Evolutionary conservation across 2,888 invertebrate species (phyloP).

Genomic region (Latheticus oryzae): DNA sequence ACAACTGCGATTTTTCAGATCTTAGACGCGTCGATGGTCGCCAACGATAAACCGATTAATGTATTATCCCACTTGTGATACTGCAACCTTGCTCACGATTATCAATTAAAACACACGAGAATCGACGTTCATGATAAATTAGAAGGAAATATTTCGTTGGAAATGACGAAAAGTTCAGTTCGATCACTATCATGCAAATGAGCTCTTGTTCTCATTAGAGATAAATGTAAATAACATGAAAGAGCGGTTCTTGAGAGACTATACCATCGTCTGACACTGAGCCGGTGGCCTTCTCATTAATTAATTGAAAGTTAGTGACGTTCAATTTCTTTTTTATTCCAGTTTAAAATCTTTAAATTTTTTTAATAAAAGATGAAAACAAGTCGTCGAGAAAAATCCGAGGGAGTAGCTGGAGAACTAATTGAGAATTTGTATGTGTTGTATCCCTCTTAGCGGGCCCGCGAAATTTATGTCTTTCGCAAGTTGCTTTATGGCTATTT

Average conservation of each 20-base stretch:
- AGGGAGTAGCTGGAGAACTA: constrained; percentile 52
- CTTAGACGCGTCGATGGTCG: constrained; percentile 57
- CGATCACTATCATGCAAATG: constrained; percentile 59
- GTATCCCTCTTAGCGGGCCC: constrained; percentile 58
- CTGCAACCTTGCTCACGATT: constrained; percentile 23
- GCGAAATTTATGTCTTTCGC: constrained; percentile 63
- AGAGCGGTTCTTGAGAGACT: constrained; percentile 2
- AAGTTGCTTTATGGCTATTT: constrained; percentile 66
- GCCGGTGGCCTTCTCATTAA: constrained; percentile 20
- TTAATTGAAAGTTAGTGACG: constrained; percentile 13
- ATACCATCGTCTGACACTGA: constrained; percentile 21
- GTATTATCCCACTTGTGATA: constrained; percentile 42
- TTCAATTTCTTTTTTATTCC: not conserved
- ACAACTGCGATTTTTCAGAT: constrained; percentile 50
- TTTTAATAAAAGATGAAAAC: constrained; percentile 6
- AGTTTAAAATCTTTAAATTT: not conserved
- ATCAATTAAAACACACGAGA: constrained; percentile 18
- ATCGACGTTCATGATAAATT: too few species aligned
- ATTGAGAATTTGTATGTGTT: constrained; percentile 66
- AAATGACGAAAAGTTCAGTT: constrained; percentile 50
- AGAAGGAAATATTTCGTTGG: constrained; percentile 1
- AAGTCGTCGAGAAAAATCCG: constrained; percentile 38
- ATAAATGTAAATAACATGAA: constrained; percentile 57
- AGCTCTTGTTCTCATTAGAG: constrained; percentile 54
- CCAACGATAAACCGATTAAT: constrained; percentile 52